Base-by-base conservation (phyloP, 1,140 invertebrate species). In the Aphidius gifuensis region DNA sequence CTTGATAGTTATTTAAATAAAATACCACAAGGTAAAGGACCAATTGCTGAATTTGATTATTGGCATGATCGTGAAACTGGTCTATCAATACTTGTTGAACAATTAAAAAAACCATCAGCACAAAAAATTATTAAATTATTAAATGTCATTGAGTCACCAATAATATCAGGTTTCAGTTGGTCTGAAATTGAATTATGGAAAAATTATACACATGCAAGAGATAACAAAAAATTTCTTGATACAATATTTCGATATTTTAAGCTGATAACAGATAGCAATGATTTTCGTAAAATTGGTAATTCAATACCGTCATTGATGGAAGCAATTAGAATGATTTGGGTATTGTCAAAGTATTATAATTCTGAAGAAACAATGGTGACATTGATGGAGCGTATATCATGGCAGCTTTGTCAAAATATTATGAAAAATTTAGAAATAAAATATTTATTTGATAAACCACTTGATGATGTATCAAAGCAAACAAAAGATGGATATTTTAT, bases 201-300 rank as follows among this genome's bases (percentile, higher is more conserved):
- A 51, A 82, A 86, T 67, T 91, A 90, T 64, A 83, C 86, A n/a
- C 82, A 92, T 69, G 90, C 93, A 1, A 88, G 89, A 68, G 92
- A 96, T 69, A 96, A 94, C 74, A 84, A 90, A 1, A 88, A 92
- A 64, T 95, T 95, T 77, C 74, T 96, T 8, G 87, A 85, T 0
- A 93, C 92, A 1, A 80, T 95, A 9, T 84, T 89, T 62, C 83
- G 91, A 63, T 88, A 93, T 74, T 90, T 96, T 66, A 90, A 88
- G 87, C 85, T 90, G 62, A 86, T 93, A 60, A 84, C 87, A 60
- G 84, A 87, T 64, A 85, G 87, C 44, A 84, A 88, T 1, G 85
- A 87, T 58, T 92, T 95, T 60, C 81, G 86, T 59, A 81, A 82
- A 79, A 88, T 92, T 60, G 85, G 82, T 3, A 85, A 90, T n/a